phyloP scores from a whole-genome alignment of 2,797 vertebrate species.

The Macropus fuliginosus region DNA sequence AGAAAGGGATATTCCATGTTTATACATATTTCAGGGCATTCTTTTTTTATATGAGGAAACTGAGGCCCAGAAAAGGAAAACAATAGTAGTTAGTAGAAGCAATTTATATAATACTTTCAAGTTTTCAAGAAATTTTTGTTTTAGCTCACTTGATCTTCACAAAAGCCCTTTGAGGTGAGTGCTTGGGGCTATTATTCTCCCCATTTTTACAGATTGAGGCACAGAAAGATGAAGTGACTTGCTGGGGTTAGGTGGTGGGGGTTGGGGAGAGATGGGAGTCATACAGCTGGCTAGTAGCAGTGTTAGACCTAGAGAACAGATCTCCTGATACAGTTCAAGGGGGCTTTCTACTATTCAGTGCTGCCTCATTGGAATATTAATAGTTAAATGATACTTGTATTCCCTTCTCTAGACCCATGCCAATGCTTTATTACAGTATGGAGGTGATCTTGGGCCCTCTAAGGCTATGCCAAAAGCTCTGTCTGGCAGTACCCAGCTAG shows the following conservation, averaged over 20 bases:
- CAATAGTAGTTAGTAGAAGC: not conserved
- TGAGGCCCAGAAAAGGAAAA: slow-evolving; percentile 23
- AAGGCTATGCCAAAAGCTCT: not conserved
- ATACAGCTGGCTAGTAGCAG: not conserved
- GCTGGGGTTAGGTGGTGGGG: not conserved
- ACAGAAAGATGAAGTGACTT: not conserved
- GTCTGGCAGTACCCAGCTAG: not conserved
- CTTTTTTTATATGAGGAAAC: slow-evolving; percentile 16
- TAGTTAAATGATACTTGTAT: not conserved
- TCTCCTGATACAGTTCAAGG: not conserved
- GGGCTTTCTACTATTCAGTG: not conserved
- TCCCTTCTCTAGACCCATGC: not conserved
- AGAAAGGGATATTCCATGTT: not conserved
- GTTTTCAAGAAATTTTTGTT: slow-evolving; percentile 12
- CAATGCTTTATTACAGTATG: not conserved
- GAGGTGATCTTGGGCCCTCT: not conserved
- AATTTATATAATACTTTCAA: not conserved
- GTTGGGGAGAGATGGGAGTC: not conserved
- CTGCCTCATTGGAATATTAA: not conserved
- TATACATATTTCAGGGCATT: not conserved
- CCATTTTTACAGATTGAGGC: not conserved
- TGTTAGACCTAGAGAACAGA: not conserved
- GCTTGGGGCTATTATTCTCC: not conserved
- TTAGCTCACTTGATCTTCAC: slow-evolving; percentile 23
- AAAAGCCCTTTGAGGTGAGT: not conserved